Conservation (phyloP, 92 coral and sea anemone species). For the Zoanthus solanderi region DNA sequence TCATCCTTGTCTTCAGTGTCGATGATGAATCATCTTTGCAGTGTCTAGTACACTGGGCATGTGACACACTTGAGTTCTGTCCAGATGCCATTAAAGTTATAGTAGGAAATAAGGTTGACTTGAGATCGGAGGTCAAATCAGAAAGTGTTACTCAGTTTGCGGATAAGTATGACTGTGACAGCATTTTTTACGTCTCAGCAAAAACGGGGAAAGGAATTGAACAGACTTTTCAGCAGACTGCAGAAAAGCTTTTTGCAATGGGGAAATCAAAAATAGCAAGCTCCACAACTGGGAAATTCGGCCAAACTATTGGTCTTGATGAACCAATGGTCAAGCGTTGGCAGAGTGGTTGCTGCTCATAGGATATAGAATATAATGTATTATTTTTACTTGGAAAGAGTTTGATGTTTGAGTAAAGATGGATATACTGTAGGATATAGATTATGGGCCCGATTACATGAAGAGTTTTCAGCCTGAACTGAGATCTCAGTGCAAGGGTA, state of each 20-base stretch:
- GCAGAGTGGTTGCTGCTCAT: conserved; percentile 80
- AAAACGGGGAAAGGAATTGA: conserved; percentile 92
- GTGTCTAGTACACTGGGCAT: conserved; percentile 86
- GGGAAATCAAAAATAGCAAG: conserved; percentile 39
- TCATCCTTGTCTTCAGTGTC: conserved; percentile 79
- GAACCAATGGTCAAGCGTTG: conserved; percentile 69
- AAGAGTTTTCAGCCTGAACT: no score
- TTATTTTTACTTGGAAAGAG: neutral
- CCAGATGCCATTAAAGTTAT: conserved; percentile 85
- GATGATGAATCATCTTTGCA: conserved; percentile 88
- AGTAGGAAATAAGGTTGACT: conserved; percentile 89
- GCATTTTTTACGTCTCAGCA: conserved; percentile 77
- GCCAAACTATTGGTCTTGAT: conserved; percentile 56
- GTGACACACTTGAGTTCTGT: conserved; percentile 77
- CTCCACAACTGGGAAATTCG: conserved; percentile 48
- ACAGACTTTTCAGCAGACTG: conserved; percentile 65
- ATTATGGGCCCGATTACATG: no score
- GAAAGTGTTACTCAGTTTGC: conserved; percentile 78
- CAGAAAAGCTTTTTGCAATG: conserved; percentile 58
- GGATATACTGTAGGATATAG: no score
- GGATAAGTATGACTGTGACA: conserved; percentile 71
- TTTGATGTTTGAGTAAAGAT: neutral
- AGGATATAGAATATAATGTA: neutral
- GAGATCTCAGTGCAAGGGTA: no score
- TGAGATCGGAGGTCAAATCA: conserved; percentile 69